phyloP scores from a whole-genome alignment of 2,888 invertebrate genomes.

The Yponomeuta cagnagella region DNA sequence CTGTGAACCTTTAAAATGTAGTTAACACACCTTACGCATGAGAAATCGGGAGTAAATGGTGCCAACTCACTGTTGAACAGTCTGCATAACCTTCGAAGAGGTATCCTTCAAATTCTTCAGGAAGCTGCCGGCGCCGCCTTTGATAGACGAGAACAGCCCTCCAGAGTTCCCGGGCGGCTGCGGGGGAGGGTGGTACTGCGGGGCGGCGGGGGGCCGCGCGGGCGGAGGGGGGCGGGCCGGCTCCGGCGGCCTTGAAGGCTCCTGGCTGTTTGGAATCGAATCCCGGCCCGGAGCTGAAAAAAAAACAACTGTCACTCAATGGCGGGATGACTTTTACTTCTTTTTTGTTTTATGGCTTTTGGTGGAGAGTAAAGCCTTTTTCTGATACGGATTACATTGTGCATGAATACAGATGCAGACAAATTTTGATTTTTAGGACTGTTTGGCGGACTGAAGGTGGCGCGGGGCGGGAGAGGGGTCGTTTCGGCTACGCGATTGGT shows the following conservation, averaged over 20 bases:
- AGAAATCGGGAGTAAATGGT: no score
- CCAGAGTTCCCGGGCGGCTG: constrained; percentile 28
- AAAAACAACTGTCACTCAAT: constrained; percentile 20
- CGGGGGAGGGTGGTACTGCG: constrained; percentile 40
- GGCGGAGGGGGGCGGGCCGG: constrained; percentile 51
- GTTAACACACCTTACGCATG: no score
- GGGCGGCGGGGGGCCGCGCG: constrained; percentile 36
- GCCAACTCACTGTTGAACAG: constrained; percentile 88
- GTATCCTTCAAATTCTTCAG: constrained; percentile 96
- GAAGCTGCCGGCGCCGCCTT: constrained; percentile 94
- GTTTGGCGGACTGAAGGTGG: no score
- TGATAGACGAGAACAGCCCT: constrained; percentile 89
- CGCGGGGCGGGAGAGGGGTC: no score
- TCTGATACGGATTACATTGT: no score
- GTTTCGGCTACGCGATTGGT: no score
- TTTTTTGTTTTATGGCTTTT: neutral
- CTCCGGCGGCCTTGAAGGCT: constrained; percentile 53
- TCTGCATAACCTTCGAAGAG: constrained; percentile 97
- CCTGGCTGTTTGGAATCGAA: constrained; percentile 39
- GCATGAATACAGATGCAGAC: no score
- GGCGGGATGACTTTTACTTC: neutral
- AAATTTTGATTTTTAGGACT: no score
- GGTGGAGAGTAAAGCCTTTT: neutral
- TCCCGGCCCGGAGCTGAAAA: constrained; percentile 49
- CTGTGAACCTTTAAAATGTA: no score